Conservation (phyloP, 2,888 invertebrate species). For the Idaea straminata region DNA sequence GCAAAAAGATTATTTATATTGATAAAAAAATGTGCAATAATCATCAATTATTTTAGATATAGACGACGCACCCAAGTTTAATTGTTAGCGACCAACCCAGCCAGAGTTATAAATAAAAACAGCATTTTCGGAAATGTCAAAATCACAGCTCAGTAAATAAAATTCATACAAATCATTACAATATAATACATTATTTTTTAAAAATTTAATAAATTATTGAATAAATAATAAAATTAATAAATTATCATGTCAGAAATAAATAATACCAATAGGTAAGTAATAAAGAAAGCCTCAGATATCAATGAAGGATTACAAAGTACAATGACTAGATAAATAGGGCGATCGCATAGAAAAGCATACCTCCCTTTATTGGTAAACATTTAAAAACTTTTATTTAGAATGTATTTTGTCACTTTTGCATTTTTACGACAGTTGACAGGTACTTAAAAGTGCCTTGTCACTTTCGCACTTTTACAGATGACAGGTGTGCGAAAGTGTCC, state of each 20-base stretch:
- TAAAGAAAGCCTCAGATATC: neutral
- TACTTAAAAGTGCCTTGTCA: no score
- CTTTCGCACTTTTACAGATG: no score
- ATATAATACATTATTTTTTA: neutral
- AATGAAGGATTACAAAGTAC: neutral
- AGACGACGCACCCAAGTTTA: no score
- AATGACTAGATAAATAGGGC: neutral
- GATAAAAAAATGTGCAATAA: no score
- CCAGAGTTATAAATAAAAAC: neutral
- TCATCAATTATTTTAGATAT: no score
- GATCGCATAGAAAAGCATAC: neutral
- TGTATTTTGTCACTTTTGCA: no score
- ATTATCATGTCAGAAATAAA: neutral
- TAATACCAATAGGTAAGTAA: neutral
- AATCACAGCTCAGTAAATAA: conserved; percentile 2
- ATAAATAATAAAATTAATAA: neutral
- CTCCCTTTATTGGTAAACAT: no score
- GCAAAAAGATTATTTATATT: no score
- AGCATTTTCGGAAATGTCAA: neutral
- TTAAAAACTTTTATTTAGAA: no score
- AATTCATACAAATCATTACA: neutral
- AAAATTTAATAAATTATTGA: neutral
- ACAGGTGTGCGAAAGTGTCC: no score
- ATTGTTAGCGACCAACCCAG: no score
- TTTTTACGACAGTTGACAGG: no score